Conservation (phyloP, 2,797 vertebrate species). For the Acrossocheilus fasciatus region DNA sequence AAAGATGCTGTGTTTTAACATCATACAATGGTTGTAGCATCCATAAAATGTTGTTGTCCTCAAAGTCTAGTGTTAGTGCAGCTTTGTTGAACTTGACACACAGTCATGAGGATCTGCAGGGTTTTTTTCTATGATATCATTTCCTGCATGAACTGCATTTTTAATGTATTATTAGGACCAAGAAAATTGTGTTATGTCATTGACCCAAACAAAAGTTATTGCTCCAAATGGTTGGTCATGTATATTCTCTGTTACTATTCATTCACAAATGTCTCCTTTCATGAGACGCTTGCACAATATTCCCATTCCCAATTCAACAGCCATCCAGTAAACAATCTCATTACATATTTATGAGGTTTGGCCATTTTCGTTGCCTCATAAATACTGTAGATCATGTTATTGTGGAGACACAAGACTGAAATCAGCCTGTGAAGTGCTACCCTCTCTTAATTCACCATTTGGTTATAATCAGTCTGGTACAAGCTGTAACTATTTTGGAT, state of each 20-base stretch:
- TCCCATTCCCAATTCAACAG: constrained; percentile 56
- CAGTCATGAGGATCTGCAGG: not conserved
- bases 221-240: constrained; percentile 21
- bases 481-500: constrained; percentile 73
- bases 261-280: constrained; percentile 20
- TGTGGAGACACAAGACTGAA: constrained; percentile 58
- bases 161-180: not conserved
- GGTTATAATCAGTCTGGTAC: constrained; percentile 72
- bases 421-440: constrained; percentile 56
- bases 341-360: constrained; percentile 66
- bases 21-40: no score
- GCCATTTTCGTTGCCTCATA: constrained; percentile 58
- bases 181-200: not conserved
- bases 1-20: no score
- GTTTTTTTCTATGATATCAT: not conserved
- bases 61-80: not conserved
- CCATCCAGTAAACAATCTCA: constrained; percentile 53
- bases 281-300: not conserved
- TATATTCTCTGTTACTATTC: not conserved
- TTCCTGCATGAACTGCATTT: not conserved
- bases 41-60: not conserved
- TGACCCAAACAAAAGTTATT: not conserved
- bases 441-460: constrained; percentile 70
- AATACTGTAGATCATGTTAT: constrained; percentile 57
- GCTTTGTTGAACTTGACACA: not conserved